These are phyloP conservation scores for Mastacembelus armatus DNA, from an alignment of 2,797 vertebrate species.

Conservation along the genomic window DNA sequence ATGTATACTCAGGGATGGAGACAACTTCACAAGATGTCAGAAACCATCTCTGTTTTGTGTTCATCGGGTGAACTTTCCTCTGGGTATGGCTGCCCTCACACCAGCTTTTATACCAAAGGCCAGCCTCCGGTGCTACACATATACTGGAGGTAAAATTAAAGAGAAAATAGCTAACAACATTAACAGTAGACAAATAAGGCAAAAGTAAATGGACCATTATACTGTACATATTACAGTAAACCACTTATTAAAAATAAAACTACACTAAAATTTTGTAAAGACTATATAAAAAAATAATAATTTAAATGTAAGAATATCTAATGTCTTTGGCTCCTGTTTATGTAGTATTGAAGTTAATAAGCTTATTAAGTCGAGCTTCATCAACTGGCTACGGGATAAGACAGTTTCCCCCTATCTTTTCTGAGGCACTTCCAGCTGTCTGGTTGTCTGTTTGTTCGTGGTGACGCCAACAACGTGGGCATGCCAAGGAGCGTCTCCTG, in stretches of 20 bases:
- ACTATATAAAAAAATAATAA: no score
- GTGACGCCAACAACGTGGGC: constrained; percentile 84
- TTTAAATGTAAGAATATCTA: no score
- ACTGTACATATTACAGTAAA: not conserved
- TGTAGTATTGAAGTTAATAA: not conserved
- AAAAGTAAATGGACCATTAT: constrained; percentile 12
- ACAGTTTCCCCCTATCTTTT: constrained; percentile 27
- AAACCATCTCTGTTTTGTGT: constrained; percentile 89
- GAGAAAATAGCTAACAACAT: constrained; percentile 16
- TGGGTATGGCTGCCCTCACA: constrained; percentile 77
- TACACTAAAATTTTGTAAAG: not conserved
- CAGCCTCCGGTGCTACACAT: constrained; percentile 53
- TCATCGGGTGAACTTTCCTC: constrained; percentile 82
- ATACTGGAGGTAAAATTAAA: constrained; percentile 25
- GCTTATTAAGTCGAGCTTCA: constrained; percentile 8
- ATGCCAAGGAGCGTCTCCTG: constrained; percentile 88
- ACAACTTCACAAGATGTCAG: constrained; percentile 92
- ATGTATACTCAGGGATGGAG: constrained; percentile 85
- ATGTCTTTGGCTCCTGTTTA: no score
- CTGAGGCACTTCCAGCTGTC: constrained; percentile 59
- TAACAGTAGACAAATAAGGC: constrained; percentile 25
- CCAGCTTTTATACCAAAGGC: constrained; percentile 73
- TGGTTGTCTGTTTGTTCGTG: constrained; percentile 77
- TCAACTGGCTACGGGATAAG: constrained; percentile 1
- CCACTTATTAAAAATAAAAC: not conserved